phyloP scores from a whole-genome alignment of 2,113 vertebrate genomes.

The Struthio camelus region DNA sequence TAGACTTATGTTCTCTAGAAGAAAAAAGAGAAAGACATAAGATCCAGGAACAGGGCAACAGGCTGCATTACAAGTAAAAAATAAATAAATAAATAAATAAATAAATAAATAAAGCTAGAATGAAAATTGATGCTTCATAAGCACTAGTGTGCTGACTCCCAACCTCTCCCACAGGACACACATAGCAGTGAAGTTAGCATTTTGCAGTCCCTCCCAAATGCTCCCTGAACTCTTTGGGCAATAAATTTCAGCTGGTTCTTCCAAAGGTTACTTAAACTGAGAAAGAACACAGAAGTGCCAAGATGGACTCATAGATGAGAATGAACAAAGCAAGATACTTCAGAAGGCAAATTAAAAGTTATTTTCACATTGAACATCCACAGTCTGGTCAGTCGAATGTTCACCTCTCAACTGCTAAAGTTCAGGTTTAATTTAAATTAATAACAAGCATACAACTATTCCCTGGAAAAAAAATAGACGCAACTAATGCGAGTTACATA shows the following conservation, averaged over 20 bases:
- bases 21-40: not conserved
- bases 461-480: not conserved
- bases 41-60: not conserved
- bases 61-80: not conserved
- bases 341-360: not conserved
- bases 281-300: not conserved
- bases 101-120: not conserved
- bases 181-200: not conserved
- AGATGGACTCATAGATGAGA: not conserved
- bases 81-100: not conserved
- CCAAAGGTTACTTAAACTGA: not conserved
- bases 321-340: not conserved
- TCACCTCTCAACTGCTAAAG: not conserved
- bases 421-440: not conserved
- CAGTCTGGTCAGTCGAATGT: not conserved
- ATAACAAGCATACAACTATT: not conserved
- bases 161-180: not conserved
- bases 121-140: not conserved
- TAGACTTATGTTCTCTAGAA: accelerated
- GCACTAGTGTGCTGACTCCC: not conserved
- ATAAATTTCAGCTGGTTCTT: no score
- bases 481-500: not conserved
- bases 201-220: not conserved
- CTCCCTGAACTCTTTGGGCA: not conserved
- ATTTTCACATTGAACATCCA: not conserved